phyloP scores from a whole-genome alignment of 2,888 invertebrate species.

The Yponomeuta plumbellus region DNA sequence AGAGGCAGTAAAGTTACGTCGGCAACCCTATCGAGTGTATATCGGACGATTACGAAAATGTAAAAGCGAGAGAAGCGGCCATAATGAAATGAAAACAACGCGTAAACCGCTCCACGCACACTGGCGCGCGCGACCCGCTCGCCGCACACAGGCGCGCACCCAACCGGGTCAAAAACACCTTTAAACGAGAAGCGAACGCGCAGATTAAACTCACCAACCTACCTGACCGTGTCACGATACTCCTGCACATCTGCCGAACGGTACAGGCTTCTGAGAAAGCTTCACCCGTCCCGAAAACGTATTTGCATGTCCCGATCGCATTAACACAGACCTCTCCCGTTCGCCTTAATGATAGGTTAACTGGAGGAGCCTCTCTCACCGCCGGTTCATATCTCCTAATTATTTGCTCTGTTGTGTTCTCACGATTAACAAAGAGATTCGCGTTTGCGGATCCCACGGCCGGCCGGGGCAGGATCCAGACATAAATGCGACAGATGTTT shows the following conservation, averaged over 20 bases:
- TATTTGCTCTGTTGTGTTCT: conserved; percentile 62
- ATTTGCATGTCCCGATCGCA: conserved; percentile 69
- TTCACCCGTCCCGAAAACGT: conserved; percentile 60
- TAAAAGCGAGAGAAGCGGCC: conserved; percentile 69
- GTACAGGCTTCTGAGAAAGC: conserved; percentile 73
- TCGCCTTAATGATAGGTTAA: conserved; percentile 66
- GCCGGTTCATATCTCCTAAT: conserved; percentile 68
- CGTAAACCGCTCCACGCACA: conserved; percentile 52
- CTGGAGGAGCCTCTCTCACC: conserved; percentile 58
- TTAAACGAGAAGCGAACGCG: conserved; percentile 66
- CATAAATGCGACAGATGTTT: conserved; percentile 43
- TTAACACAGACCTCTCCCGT: conserved; percentile 50
- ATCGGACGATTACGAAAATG: conserved; percentile 70
- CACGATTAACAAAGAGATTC: conserved; percentile 56
- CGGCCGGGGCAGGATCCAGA: conserved; percentile 11
- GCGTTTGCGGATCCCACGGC: conserved; percentile 13
- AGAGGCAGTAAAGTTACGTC: conserved; percentile 17
- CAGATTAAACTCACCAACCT: conserved; percentile 37
- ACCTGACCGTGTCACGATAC: conserved; percentile 71
- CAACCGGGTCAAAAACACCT: conserved; percentile 74
- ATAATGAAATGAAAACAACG: conserved; percentile 70
- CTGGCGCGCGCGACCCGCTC: conserved; percentile 29
- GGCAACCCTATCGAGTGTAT: conserved; percentile 57
- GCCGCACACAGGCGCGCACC: conserved; percentile 40
- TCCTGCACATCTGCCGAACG: conserved; percentile 66